Base-by-base conservation (phyloP, 2,888 invertebrate genomes). In the Orthonevra nobilis region DNA sequence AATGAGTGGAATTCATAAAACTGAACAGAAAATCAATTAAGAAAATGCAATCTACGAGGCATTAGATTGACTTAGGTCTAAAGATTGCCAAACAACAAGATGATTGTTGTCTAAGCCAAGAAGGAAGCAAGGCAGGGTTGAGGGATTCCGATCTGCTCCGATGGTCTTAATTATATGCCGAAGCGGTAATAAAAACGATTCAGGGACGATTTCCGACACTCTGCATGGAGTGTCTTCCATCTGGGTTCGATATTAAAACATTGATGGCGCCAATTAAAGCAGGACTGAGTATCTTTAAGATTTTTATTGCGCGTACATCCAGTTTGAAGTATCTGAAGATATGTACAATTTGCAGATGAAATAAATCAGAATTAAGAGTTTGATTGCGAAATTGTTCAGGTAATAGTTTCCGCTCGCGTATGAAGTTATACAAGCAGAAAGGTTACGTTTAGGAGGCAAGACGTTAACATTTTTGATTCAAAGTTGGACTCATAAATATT, bases 231-330 rank as follows among this genome's bases (percentile, higher is more conserved):
- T 30, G 9, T 1, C 34, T 26, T 56, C 10, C 17, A 50, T 19
- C 34, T 42, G 40, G 26, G 50, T 42, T 28, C 32, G 15, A 20
- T 23, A 34, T 34, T 28, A 34, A 50, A 64, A n/a, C 34, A 15
- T 23, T 9, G 48, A 50, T 73, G 73, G 66, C 73, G 58, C 73
- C 73, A 73, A 73, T 73, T 73, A 73, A 73, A 66, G 42, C 58
- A 36, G 40, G 19, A 26, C 12, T 15, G 40, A 26, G 17, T n/a
- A 46, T 63, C 20, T 50, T 42, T 50, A 32, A 15, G 42, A n/a
- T 40, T n/a, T 20, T 56, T 48, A 63, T 72, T n/a, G n/a, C n/a
- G n/a, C n/a, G n/a, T n/a, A n/a, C n/a, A n/a, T n/a, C n/a, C n/a
- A n/a, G n/a, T n/a, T 34, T 44, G 56, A 38, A 1, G 14, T 48